Base-by-base conservation (phyloP, 2,888 invertebrate genomes). In the Poecilobothrus nobilitatus region DNA sequence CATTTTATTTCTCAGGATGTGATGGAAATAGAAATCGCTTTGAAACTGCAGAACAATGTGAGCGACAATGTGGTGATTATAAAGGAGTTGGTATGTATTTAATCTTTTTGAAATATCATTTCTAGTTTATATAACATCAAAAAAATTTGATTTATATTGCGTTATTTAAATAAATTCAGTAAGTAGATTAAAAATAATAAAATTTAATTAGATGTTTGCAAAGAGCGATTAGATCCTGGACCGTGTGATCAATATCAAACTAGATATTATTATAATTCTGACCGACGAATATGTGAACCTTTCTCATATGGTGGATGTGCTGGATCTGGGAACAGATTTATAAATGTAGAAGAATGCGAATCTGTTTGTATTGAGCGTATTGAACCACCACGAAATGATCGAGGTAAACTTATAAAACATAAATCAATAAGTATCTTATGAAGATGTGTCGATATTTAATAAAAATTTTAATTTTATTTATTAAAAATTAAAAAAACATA, bases 281-380 rank as follows among this genome's bases (percentile, higher is more conserved):
- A 75, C 1, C 80, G 83, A 0, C 86, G 87, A 18, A 80, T 82
- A 61, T 95, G 95, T 78, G 83, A 84, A 68, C 82, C 85, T 72
- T 95, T 92, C 80, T 81, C 83, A 1, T 95, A 91, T 77, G 89
- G 93, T 61, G 95, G 95, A 70, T 95, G 95, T 78, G 86, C 84
- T 61, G 95, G 95, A 44, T 92, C 92, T 74, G 89, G 90, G 67
- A 95, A 95, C 80, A 84, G 92, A 68, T 95, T 95, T 83, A 88
- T 88, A 70, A 86, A 86, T 12, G 78, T 83, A n/a, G 84, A 86
- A 37, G 91, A 92, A 77, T 94, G 94, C 77, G 86, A 90, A 78
- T 84, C 87, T 6, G 82, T 90, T 75, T 94, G 94, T 80, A 78
- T 87, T 70, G 83, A 84, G 68, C 84, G 83, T 66, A 85, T 86